Evolutionary conservation across 2,113 vertebrate genomes (phyloP), one percentile per base, ranked within the genome.

Genomic region (Hymenochirus boettgeri): DNA sequence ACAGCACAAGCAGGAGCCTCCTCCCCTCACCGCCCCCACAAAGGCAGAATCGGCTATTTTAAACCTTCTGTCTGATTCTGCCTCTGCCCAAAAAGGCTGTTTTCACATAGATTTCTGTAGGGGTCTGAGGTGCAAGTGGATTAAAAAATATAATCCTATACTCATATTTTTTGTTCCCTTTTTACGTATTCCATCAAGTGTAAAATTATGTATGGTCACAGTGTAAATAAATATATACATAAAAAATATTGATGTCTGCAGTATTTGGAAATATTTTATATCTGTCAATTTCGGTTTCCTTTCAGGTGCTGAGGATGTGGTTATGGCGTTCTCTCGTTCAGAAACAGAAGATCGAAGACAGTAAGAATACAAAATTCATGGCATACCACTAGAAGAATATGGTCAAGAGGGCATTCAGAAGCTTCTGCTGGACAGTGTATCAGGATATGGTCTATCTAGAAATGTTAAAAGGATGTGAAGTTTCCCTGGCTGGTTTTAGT

Each of bases 311-410:
- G 96, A 99, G 81, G 96, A 99, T 1, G 96, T 97, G 70, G 96
- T 99, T 79, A 99, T 96, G 96, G 95, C 96, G 0, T 99, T 99
- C 86, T 98, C 96, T 70, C 91, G 94, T 76, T 95, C 93, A 79
- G 96, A 99, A 81, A 90, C 95, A 0, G 96, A 99, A 76, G 96
- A 99, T 74, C 87, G 96, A 77, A 88, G 96, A 66, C 95, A 99
- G 88, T 99, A 94, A 91, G 86, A 4, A 31, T 37, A 47, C 62
- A 46, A 65, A 42, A 18, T n/a, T 23, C n/a, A 39, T 50, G 26
- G 23, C 33, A 29, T 29, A 9, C 74, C 58, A 61, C 8, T 56
- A 52, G 42, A 66, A 73, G 77, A 76, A 64, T 25, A 62, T 73
- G 79, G 74, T 76, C 77, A 54, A 58, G 73, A 76, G n/a, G n/a